Conservation (phyloP, 2,888 invertebrate genomes). For the Mythimna vitellina region DNA sequence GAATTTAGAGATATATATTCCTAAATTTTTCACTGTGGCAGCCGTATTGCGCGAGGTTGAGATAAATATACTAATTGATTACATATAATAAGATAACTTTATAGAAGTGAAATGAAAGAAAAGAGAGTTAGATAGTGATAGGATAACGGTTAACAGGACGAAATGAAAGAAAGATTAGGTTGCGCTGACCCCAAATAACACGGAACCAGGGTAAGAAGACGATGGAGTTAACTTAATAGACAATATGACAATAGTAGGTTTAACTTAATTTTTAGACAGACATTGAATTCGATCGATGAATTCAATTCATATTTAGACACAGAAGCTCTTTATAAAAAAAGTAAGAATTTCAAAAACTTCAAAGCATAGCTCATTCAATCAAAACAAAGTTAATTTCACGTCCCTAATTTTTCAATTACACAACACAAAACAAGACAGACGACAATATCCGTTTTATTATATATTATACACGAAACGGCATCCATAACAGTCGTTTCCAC, state of each 20-base stretch:
- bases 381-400: conserved; percentile 42
- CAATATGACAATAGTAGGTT: background rate
- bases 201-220: no score
- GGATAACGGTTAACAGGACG: no score
- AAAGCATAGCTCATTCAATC: conserved; percentile 18
- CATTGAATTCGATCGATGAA: background rate
- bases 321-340: background rate
- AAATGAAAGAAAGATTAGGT: no score
- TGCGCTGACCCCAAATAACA: no score
- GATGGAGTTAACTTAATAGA: no score
- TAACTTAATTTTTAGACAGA: background rate
- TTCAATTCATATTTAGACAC: background rate
- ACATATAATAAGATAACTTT: no score
- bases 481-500: conserved; percentile 76
- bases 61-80: no score
- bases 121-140: no score
- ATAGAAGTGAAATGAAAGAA: no score
- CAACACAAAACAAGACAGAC: conserved; percentile 57
- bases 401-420: conserved; percentile 57
- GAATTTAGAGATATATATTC: no score
- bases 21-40: no score
- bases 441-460: conserved; percentile 65
- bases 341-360: background rate
- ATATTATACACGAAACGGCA: conserved; percentile 68
- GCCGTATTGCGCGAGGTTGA: no score